Evolutionary conservation across 1,140 invertebrate genomes (phyloP).

Genomic region (Sitobion miscanthi): DNA sequence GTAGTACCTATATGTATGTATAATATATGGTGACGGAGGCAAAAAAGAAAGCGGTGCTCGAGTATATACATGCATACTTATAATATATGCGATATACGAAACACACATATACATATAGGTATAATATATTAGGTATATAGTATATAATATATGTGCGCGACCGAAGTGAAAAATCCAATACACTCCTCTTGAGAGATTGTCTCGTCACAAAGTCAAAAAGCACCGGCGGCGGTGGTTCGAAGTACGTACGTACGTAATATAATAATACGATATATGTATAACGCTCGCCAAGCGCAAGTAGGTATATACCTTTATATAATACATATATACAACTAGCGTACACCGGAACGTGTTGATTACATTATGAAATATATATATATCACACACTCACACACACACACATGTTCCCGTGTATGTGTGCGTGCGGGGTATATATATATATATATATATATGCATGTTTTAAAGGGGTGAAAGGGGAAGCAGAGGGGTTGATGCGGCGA

Average conservation of each 20-base stretch:
- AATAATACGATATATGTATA: slow-evolving; percentile 16
- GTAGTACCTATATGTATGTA: background rate
- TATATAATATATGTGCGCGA: background rate
- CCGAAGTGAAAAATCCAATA: background rate
- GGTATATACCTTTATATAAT: background rate
- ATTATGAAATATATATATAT: background rate
- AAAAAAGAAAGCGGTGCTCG: slow-evolving; percentile 2
- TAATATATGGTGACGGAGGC: background rate
- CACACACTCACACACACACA: too few species aligned
- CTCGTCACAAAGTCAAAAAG: slow-evolving; percentile 13
- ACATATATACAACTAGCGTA: background rate
- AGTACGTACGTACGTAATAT: background rate
- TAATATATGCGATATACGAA: background rate
- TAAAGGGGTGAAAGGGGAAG: background rate
- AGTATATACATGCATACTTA: background rate
- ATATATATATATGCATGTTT: background rate
- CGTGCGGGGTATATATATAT: background rate
- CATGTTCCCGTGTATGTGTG: background rate
- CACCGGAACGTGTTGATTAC: background rate
- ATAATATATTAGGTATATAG: background rate
- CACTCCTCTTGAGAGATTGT: slow-evolving; percentile 1
- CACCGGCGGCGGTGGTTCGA: background rate
- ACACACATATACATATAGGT: background rate
- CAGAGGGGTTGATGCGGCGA: background rate
- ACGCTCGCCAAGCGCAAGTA: background rate